Evolutionary conservation across 2,888 invertebrate genomes (phyloP), one percentile per base, ranked within the genome.

Genomic region (Nebria brevicollis): DNA sequence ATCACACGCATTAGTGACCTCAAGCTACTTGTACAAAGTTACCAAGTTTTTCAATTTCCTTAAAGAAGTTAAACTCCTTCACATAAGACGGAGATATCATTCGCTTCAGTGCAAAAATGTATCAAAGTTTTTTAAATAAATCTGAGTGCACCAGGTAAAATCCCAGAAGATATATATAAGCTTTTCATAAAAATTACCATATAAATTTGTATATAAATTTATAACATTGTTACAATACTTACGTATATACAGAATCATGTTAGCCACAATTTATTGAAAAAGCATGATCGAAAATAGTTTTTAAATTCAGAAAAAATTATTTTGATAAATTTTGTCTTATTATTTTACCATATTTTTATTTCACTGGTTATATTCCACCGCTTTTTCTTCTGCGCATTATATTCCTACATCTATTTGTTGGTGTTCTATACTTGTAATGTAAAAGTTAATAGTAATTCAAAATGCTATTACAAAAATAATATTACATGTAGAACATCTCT

Each of bases 21-120:
- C 34, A 70, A 70, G 34, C 70, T 34, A 34, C 70, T 70, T 70
- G 20, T 70, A 54, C 54, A 54, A 8, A 8, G 70, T 43, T 43
- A 75, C 75, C 64, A 75, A 75, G 20, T 75, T 75, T 75, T 75
- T 64, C 75, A 75, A 75, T 75, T 75, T 75, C 15, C 75, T 64
- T 75, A 75, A 70, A 75, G 75, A 75, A 75, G 75, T 75, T 54
- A 75, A 75, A 54, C 15, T 54, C 43, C 64, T 20, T 3, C 70
- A 34, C 5, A 26, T 10, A 20, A 43, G 75, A 75, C 64, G 75
- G 3, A 15, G 64, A 75, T 75, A 42, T 75, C 43, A 75, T 75
- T 43, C 75, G 75, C 54, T 15, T n/a, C 75, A 13, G 3, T 26
- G 75, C 75, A 15, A 54, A 75, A 75, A 75, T 75, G 43, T 75